These are phyloP conservation scores for Agrochola circellaris DNA, from an alignment of 2,888 invertebrate genomes.

Conservation along the genomic window DNA sequence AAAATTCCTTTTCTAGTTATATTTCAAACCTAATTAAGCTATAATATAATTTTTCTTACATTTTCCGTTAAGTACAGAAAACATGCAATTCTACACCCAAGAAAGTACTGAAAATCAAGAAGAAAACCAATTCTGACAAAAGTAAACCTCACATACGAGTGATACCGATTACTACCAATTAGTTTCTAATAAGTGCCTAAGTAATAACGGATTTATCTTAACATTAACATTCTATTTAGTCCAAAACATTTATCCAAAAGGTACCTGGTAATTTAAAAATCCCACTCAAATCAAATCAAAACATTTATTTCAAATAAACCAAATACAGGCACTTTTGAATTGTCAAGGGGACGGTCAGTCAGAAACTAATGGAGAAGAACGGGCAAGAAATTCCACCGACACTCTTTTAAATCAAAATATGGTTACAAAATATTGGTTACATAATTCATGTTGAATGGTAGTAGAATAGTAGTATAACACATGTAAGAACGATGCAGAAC, in stretches of 20 bases:
- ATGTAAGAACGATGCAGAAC: no score
- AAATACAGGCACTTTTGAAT: no score
- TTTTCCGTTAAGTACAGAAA: neutral
- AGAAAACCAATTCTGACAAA: neutral
- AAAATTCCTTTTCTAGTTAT: neutral
- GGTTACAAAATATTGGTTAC: no score
- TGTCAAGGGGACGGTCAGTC: no score
- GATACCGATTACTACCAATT: neutral
- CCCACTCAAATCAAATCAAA: no score
- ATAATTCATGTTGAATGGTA: no score
- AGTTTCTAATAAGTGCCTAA: neutral
- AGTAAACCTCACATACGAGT: neutral
- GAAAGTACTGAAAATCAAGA: neutral
- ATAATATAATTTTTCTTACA: no score
- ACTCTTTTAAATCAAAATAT: no score
- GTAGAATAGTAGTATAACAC: no score
- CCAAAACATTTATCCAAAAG: neutral
- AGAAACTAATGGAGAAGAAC: no score
- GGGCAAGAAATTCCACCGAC: no score
- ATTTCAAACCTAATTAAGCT: neutral
- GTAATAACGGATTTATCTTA: neutral
- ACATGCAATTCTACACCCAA: neutral
- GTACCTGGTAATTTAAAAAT: neutral
- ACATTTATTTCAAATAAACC: no score
- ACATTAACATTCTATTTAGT: neutral